These are phyloP conservation scores for Heliconius nattereri DNA, from an alignment of 1,140 invertebrate genomes.

Conservation along the genomic window DNA sequence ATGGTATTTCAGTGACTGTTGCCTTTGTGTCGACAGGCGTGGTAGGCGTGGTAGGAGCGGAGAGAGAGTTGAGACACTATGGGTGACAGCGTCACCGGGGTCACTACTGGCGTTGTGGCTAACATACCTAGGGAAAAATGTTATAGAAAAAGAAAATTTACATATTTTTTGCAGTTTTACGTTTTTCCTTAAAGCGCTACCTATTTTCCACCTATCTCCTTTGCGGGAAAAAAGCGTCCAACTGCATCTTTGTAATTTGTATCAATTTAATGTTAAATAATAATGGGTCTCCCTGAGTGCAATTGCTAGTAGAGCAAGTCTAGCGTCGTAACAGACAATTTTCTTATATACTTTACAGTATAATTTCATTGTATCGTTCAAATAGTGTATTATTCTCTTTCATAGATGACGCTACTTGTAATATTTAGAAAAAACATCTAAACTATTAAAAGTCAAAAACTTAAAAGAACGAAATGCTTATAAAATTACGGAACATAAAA, in stretches of 20 bases:
- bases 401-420: not conserved
- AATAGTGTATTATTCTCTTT: not conserved
- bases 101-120: constrained; percentile 80
- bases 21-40: constrained; percentile 51
- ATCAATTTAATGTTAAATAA: not conserved
- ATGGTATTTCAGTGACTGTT: constrained; percentile 63
- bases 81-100: constrained; percentile 76
- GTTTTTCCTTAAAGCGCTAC: too few species aligned
- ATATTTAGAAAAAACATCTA: not conserved
- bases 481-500: not conserved
- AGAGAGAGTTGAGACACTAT: constrained; percentile 76
- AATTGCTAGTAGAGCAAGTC: not conserved
- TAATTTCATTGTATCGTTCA: not conserved
- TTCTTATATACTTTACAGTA: not conserved
- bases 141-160: too few species aligned
- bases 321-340: not conserved
- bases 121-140: constrained; percentile 79
- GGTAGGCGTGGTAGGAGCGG: constrained; percentile 54
- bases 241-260: too few species aligned
- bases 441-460: not conserved
- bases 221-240: too few species aligned
- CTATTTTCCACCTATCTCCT: too few species aligned
- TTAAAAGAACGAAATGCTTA: not conserved
- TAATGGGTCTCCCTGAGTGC: not conserved
- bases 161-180: too few species aligned